These are phyloP conservation scores for Rambutsinella grinnellia DNA, from an alignment of 2,888 invertebrate genomes.

Conservation along the genomic window DNA sequence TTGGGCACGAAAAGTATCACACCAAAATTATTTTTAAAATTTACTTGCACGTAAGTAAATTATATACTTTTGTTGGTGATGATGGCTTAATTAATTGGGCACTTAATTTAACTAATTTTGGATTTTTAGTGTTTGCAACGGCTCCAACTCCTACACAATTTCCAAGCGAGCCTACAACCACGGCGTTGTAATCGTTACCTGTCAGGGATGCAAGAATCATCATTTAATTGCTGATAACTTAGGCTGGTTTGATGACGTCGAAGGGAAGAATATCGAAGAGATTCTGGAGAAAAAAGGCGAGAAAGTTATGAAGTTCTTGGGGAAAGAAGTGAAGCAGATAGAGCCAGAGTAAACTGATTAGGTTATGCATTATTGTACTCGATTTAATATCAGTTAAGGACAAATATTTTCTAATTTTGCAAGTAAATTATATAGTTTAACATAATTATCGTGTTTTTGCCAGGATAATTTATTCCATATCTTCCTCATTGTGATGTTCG, in stretches of 20 bases:
- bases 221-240: slow-evolving; percentile 97
- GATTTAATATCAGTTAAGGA: no score
- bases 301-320: slow-evolving; percentile 72
- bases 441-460: no score
- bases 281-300: slow-evolving; percentile 91
- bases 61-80: no score
- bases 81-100: no score
- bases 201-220: slow-evolving; percentile 87
- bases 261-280: slow-evolving; percentile 89
- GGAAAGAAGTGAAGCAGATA: slow-evolving; percentile 52
- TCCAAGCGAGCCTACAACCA: slow-evolving; percentile 87
- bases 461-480: no score
- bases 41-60: slow-evolving; percentile 64
- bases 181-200: slow-evolving; percentile 93
- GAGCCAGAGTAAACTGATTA: slow-evolving; percentile 42
- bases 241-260: slow-evolving; percentile 86
- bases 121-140: slow-evolving; percentile 55
- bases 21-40: slow-evolving; percentile 51
- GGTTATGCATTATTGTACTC: no score
- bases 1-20: background rate
- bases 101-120: background rate
- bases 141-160: slow-evolving; percentile 79
- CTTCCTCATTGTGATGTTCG: background rate
- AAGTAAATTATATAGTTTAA: no score
- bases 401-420: no score